These are phyloP conservation scores for Mamestra configurata DNA, from an alignment of 1,140 invertebrate genomes.

Conservation along the genomic window DNA sequence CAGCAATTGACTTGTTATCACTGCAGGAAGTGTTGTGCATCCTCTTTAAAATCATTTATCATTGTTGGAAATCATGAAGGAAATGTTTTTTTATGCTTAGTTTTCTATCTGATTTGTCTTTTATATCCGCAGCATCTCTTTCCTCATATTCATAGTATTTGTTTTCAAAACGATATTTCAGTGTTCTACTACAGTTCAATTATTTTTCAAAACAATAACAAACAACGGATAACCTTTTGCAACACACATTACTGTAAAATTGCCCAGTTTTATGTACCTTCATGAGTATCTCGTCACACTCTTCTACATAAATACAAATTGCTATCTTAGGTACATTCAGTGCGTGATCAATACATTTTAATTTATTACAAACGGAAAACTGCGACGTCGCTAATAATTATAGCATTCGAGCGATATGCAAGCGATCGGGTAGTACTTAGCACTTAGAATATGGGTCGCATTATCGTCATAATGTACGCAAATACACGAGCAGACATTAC, in stretches of 20 bases:
- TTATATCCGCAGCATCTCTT: no score
- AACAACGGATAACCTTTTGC: no score
- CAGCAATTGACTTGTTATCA: not conserved
- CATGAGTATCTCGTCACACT: not conserved
- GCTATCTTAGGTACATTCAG: not conserved
- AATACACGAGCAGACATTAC: constrained; percentile 50
- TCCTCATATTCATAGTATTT: no score
- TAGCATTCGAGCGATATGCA: constrained; percentile 31
- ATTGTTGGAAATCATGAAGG: not conserved
- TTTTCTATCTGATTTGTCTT: no score
- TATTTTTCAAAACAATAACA: no score
- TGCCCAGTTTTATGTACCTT: no score
- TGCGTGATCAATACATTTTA: constrained; percentile 50
- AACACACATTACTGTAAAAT: not conserved
- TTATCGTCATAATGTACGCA: constrained; percentile 41
- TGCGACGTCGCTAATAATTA: constrained; percentile 18
- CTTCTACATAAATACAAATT: not conserved
- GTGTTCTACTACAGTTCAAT: no score
- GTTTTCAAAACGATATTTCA: no score
- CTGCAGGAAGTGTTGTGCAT: not conserved
- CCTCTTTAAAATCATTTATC: not conserved
- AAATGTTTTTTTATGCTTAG: no score
- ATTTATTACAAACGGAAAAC: constrained; percentile 52
- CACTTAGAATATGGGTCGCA: constrained; percentile 38
- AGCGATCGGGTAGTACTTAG: constrained; percentile 18